Evolutionary conservation across 1,140 invertebrate species (phyloP).

Genomic region (Drosophila sturtevanti): DNA sequence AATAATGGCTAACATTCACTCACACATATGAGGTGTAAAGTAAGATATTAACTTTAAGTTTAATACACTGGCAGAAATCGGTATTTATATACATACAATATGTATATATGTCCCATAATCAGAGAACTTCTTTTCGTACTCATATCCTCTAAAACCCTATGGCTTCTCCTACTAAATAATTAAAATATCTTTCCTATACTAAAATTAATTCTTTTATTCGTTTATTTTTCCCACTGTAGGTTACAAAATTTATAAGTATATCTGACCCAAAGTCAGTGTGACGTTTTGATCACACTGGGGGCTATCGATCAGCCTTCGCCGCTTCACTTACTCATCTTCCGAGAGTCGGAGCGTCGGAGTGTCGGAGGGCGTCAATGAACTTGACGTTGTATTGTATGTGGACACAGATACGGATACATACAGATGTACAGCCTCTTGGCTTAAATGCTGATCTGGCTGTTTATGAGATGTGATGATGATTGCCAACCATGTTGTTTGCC

Average conservation of each 20-base stretch:
- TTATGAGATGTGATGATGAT: conserved; percentile 37
- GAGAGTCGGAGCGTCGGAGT: background rate
- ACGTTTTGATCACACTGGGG: no score
- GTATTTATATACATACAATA: no score
- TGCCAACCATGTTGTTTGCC: conserved; percentile 47
- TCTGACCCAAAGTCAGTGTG: no score
- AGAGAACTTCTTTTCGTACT: no score
- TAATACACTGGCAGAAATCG: no score
- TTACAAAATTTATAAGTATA: no score
- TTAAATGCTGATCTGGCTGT: conserved; percentile 46
- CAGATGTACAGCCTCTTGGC: conserved; percentile 17
- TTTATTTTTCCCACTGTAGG: no score
- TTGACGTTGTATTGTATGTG: conserved; percentile 20
- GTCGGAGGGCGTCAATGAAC: conserved; percentile 56
- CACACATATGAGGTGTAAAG: background rate
- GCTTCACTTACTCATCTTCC: conserved; percentile 1
- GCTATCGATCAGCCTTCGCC: conserved; percentile 1
- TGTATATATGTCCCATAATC: no score
- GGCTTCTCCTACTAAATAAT: no score
- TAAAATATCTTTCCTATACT: no score
- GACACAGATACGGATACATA: conserved; percentile 13
- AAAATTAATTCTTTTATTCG: no score
- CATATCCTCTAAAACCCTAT: no score
- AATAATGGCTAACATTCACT: background rate
- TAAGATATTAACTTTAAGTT: background rate